Percentiles rank a stretch among this genome's conserved stretches.
Conservation (phyloP, 2,797 vertebrate species). For the Buceros bicornis region DNA sequence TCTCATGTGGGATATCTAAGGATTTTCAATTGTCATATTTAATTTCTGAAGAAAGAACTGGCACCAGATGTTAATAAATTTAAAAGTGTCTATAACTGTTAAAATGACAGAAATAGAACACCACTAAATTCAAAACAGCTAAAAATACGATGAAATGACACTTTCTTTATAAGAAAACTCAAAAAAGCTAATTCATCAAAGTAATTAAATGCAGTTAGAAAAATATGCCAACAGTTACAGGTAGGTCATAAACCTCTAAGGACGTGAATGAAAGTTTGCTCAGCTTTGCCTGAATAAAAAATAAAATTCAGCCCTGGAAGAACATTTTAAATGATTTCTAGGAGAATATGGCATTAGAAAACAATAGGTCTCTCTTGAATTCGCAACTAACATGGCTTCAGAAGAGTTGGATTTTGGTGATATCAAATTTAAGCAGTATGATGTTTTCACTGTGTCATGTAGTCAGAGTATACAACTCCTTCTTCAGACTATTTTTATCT, state of each 20-base stretch:
- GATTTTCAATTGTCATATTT: not conserved
- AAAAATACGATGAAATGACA: not conserved
- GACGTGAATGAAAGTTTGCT: not conserved
- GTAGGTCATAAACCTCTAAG: not conserved
- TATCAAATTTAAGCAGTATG: not conserved
- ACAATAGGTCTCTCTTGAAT: not conserved
- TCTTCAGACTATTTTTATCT: not conserved
- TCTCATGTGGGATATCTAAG: not conserved
- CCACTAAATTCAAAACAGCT: not conserved
- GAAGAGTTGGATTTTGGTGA: not conserved
- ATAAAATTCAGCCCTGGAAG: not conserved
- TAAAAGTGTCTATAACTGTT: not conserved
- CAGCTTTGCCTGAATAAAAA: not conserved
- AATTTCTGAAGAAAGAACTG: constrained; percentile 45
- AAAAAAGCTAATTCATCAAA: not conserved
- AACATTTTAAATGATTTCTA: not conserved
- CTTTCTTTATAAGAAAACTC: not conserved
- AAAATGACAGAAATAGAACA: constrained; percentile 1
- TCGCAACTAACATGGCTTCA: not conserved
- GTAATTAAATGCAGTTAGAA: not conserved
- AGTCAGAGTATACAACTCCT: not conserved
- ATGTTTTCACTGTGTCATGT: not conserved
- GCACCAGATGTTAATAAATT: not conserved
- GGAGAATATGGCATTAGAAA: not conserved
- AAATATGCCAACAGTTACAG: not conserved